Evolutionary conservation across 2,888 invertebrate genomes (phyloP).

Genomic region (Lacanobia oleracea): DNA sequence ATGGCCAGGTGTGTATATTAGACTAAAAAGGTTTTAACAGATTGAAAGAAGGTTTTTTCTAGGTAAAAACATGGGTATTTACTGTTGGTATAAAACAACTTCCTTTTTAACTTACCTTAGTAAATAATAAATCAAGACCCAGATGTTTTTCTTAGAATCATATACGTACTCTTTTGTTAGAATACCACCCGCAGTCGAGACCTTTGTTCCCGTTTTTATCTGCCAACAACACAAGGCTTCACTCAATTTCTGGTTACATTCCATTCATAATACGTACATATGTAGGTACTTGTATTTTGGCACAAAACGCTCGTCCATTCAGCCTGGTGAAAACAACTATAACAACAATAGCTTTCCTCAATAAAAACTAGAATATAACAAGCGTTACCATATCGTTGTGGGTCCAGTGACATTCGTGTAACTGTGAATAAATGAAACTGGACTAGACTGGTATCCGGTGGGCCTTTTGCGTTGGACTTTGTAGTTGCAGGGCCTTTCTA

Average conservation of each 20-base stretch:
- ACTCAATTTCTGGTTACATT: slow-evolving; percentile 17
- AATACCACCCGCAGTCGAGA: not conserved
- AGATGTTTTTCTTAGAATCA: not conserved
- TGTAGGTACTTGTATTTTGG: slow-evolving; percentile 35
- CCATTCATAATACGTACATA: slow-evolving; percentile 32
- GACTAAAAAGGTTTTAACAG: too few species aligned
- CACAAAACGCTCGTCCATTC: slow-evolving; percentile 16
- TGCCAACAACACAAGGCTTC: slow-evolving; percentile 20
- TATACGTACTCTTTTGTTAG: not conserved
- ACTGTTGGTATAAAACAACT: not conserved
- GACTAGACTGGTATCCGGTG: slow-evolving; percentile 9
- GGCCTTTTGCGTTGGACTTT: slow-evolving; percentile 13
- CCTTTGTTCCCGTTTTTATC: slow-evolving; percentile 20
- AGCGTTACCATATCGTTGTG: slow-evolving; percentile 20
- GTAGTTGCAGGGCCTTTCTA: slow-evolving; percentile 7
- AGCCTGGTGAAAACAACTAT: slow-evolving; percentile 22
- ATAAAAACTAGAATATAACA: slow-evolving; percentile 45
- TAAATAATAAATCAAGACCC: not conserved
- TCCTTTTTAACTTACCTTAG: not conserved
- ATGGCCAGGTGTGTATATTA: too few species aligned
- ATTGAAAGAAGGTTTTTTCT: not conserved
- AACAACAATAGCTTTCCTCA: slow-evolving; percentile 41
- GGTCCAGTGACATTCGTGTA: slow-evolving; percentile 14
- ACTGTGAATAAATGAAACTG: slow-evolving; percentile 30
- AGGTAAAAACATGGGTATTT: too few species aligned